Evolutionary conservation across 2,888 invertebrate genomes (phyloP), one percentile per base, ranked within the genome.

Genomic region (Mamestra brassicae): DNA sequence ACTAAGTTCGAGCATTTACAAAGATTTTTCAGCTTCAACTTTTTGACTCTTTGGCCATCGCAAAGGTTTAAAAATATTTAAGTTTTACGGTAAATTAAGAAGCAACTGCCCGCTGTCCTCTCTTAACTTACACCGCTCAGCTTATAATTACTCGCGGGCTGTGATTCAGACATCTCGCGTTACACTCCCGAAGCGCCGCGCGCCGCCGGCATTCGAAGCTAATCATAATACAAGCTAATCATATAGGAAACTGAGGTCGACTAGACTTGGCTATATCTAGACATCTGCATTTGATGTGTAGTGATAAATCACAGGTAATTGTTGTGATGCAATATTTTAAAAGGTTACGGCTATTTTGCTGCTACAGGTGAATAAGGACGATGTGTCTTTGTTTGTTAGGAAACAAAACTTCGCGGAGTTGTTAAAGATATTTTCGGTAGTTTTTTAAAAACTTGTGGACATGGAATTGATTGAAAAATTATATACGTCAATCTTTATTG

Each of bases 161-260:
- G 42, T 74, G 70, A 82, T 74, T 60, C 76, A 79, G 76, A 75
- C 65, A 69, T 71, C 74, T 60, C 70, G 15, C 65, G 76, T 70
- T 62, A 68, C 58, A 62, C 65, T 55, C 47, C 68, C 57, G 68
- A 71, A 68, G 63, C 69, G 76, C 86, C 81, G 74, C 65, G 63
- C 69, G 76, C 86, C 81, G 74, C 65, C 76, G 87, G 76, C 87
- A 13, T 38, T 38, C n/a, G n/a, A 3, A n/a, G 13, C 71, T 82
- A 76, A 57, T 74, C 60, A 73, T 78, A 71, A 55, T 26, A 55
- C 15, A 0, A 5, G 11, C 66, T 78, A 78, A 66, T 78, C 66
- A 83, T 50, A 76, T 74, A 79, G 77, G 73, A 74, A 72, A 67
- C 81, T 68, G 7, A 10, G 50, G 0, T 1, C 1, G 76, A 67